Evolutionary conservation across 2,113 vertebrate genomes (phyloP).

Genomic region (Naja naja): DNA sequence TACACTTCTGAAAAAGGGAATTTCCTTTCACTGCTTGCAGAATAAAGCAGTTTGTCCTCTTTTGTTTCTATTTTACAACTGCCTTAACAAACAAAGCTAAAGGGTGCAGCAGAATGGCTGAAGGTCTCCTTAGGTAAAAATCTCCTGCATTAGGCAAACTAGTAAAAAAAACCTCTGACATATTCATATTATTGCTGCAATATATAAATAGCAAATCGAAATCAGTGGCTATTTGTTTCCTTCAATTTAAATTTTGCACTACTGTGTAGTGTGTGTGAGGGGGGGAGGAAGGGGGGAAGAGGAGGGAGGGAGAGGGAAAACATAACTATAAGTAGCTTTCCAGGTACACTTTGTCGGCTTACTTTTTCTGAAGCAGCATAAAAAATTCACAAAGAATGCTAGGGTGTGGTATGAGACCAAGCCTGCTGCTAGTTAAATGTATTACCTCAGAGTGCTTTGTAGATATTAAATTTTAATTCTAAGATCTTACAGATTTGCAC

Average conservation of each 20-base stretch:
- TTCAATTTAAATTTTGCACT: neutral
- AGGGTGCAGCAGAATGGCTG: neutral
- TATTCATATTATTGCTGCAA: neutral
- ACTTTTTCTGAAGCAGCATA: neutral
- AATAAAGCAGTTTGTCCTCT: neutral
- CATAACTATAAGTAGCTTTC: neutral
- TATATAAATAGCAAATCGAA: neutral
- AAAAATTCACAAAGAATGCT: neutral
- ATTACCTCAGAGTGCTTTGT: neutral
- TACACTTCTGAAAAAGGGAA: neutral
- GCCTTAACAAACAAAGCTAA: neutral
- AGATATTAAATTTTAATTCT: neutral
- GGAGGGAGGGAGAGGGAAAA: neutral
- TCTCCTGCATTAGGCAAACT: neutral
- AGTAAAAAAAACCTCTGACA: neutral
- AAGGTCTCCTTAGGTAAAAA: neutral
- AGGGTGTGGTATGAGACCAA: neutral
- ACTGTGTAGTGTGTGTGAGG: neutral
- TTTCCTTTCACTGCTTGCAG: neutral
- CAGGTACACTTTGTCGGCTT: neutral
- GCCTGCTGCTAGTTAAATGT: neutral
- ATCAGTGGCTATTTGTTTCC: neutral
- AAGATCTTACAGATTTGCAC: neutral
- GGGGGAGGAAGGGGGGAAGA: rapidly evolving
- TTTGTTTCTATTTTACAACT: neutral